A percentile compares a stretch with the other conserved stretches of the same genome.
Conservation (phyloP, 2,113 vertebrate genomes). For the Sterna hirundo region DNA sequence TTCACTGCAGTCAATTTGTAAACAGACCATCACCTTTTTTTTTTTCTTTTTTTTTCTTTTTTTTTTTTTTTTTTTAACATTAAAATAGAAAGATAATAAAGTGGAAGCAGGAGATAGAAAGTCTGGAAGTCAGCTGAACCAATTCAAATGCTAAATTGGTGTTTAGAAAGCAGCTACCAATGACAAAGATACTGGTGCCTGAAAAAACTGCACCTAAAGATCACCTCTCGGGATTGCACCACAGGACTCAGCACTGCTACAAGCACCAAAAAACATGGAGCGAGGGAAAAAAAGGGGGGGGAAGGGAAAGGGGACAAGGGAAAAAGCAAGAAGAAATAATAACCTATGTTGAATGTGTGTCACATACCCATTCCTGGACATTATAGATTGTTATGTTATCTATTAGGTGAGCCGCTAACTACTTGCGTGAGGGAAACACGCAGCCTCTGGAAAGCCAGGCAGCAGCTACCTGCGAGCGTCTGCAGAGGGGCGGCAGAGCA, state of each 20-base stretch:
- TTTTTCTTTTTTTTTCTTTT: background rate
- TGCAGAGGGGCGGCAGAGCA: background rate
- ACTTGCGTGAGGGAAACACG: rapidly evolving
- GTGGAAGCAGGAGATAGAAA: background rate
- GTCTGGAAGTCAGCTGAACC: slow-evolving; percentile 1
- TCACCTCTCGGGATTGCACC: background rate
- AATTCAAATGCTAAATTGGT: slow-evolving; percentile 21
- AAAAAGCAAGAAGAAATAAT: background rate
- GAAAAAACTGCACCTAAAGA: background rate
- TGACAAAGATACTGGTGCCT: background rate
- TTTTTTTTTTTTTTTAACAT: background rate
- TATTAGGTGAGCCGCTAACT: background rate
- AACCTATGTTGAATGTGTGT: background rate
- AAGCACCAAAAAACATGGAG: background rate
- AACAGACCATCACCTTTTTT: background rate
- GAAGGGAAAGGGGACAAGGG: background rate
- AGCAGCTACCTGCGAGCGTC: background rate
- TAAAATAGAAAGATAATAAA: slow-evolving; percentile 31
- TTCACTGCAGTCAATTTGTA: background rate
- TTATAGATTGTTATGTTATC: background rate
- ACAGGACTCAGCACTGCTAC: background rate
- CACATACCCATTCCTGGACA: background rate
- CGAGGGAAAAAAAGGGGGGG: too few relatives aligned
- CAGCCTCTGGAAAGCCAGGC: background rate
- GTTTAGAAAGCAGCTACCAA: slow-evolving; percentile 39